A percentile compares a stretch with the other conserved stretches of the same genome.
Evolutionary conservation across 2,113 vertebrate genomes (phyloP).

Genomic region (Dinomys branickii): DNA sequence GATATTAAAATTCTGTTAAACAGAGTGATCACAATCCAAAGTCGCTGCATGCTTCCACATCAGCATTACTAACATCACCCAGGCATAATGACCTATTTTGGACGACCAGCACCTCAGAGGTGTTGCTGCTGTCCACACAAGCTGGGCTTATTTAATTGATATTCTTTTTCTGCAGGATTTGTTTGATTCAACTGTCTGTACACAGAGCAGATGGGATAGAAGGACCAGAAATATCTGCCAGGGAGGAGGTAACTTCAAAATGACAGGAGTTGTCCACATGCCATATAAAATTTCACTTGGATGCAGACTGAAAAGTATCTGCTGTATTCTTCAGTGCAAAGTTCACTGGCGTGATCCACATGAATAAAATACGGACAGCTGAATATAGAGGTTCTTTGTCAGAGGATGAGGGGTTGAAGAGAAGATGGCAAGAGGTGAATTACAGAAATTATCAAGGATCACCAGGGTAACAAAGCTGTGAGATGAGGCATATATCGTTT

Average conservation of each 20-base stretch:
- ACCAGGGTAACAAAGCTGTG: background rate
- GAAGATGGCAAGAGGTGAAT: background rate
- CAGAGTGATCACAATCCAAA: background rate
- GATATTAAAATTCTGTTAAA: background rate
- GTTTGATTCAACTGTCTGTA: background rate
- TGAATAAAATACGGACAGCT: background rate
- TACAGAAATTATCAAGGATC: background rate
- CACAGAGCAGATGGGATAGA: conserved; percentile 20
- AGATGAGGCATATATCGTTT: background rate
- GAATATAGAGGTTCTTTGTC: background rate
- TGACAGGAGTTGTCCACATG: background rate
- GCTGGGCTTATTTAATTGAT: conserved; percentile 35
- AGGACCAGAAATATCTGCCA: background rate
- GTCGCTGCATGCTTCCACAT: no score
- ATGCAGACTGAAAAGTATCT: background rate
- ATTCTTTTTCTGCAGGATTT: background rate
- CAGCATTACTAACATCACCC: background rate
- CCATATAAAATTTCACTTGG: background rate
- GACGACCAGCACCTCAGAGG: background rate
- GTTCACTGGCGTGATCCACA: background rate
- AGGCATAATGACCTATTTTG: conserved; percentile 15
- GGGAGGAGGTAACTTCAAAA: conserved; percentile 5
- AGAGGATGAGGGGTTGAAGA: background rate
- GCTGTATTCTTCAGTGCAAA: background rate
- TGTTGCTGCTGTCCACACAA: background rate